Percentiles rank a stretch among this genome's conserved stretches.
Evolutionary conservation across 2,888 invertebrate genomes (phyloP).

Genomic region (Andrena trimmerana): DNA sequence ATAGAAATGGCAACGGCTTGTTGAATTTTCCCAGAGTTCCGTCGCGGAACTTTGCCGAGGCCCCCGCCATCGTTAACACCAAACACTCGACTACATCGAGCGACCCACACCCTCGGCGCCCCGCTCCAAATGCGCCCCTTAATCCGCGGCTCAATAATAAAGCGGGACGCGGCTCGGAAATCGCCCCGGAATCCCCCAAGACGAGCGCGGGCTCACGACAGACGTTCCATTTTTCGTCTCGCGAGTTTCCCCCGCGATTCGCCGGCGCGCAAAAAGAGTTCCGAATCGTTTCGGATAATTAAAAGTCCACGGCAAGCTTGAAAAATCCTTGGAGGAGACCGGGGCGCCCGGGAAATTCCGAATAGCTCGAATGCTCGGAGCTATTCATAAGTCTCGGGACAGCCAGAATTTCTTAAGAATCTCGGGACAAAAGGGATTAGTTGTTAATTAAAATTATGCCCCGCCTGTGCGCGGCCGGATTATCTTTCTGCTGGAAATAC

Average conservation of each 20-base stretch:
- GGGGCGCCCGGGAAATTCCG: not conserved
- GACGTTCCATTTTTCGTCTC: not conserved
- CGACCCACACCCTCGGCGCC: not conserved
- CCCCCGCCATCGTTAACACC: constrained; percentile 26
- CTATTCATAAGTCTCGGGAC: not conserved
- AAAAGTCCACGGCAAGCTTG: not conserved
- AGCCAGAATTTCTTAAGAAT: not conserved
- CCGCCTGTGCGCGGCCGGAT: not conserved
- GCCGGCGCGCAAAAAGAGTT: not conserved
- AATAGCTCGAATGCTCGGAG: not conserved
- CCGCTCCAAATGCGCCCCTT: constrained; percentile 31
- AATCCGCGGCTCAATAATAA: constrained; percentile 23
- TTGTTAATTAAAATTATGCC: constrained; percentile 45
- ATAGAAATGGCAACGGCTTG: constrained; percentile 17
- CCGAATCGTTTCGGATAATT: not conserved
- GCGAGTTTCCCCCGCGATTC: not conserved
- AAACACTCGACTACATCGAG: constrained; percentile 31
- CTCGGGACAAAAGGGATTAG: not conserved
- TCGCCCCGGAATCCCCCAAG: not conserved
- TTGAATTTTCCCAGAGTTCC: not conserved
- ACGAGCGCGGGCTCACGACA: not conserved
- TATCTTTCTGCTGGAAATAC: not conserved
- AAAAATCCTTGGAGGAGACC: too few species aligned
- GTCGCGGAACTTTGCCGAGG: constrained; percentile 11
- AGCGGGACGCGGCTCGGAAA: not conserved